These are phyloP conservation scores for Chaetops frenatus DNA, from an alignment of 2,113 vertebrate genomes.

Conservation along the genomic window DNA sequence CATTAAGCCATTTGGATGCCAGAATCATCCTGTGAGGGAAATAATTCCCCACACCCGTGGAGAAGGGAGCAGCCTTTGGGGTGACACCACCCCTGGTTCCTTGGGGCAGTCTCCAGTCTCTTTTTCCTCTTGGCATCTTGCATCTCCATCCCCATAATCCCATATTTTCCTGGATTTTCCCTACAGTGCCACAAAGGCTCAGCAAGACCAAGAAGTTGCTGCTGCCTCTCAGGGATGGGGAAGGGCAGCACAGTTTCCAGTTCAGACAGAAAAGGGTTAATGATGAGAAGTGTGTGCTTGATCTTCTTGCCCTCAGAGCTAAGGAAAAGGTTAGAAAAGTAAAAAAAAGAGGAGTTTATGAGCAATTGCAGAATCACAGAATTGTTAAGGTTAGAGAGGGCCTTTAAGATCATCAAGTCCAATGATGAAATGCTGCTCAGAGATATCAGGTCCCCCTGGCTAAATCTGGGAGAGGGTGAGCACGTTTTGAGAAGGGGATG, in stretches of 20 bases:
- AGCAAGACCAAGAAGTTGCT: neutral
- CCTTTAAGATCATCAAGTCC: neutral
- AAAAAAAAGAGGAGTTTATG: neutral
- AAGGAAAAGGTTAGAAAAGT: neutral
- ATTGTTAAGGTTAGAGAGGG: neutral
- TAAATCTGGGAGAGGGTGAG: neutral
- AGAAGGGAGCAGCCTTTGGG: neutral
- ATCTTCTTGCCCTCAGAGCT: neutral
- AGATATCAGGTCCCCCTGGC: neutral
- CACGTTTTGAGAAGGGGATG: neutral
- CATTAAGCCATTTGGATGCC: neutral
- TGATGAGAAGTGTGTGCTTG: neutral
- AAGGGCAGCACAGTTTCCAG: neutral
- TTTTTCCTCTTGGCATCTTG: neutral
- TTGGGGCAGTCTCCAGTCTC: neutral
- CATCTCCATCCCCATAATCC: neutral
- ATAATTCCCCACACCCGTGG: rapidly evolving
- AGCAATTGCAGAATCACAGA: neutral
- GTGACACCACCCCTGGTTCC: neutral
- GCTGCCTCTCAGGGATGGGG: neutral
- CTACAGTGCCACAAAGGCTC: rapidly evolving
- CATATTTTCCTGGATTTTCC: neutral
- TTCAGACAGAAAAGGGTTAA: neutral
- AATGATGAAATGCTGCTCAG: neutral
- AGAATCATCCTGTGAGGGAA: neutral